Evolutionary conservation across 64 coral and sea anemone genomes (phyloP), one percentile per base, ranked within the genome.

Genomic region (Pachyseris speciosa): DNA sequence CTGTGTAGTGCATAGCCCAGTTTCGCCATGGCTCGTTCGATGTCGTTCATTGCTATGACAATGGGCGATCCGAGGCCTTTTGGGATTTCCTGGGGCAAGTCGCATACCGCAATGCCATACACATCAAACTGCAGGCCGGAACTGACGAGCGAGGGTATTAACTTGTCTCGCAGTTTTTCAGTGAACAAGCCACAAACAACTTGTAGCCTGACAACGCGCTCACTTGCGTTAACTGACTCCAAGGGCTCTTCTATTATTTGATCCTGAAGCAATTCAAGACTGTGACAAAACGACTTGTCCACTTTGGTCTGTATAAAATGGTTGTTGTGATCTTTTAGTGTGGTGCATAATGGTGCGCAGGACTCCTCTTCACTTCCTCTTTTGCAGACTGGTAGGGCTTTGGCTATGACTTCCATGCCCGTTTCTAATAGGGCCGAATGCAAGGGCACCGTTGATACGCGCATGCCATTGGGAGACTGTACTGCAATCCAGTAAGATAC

Each of bases 401-500:
- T 72, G 0, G 69, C 69, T 72, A n/a, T 42, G 3, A 37, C 75
- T 55, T 55, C 75, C 43, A 78, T 57, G 47, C 51, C 20, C 13
- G 44, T 52, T 17, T 78, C 20, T 30, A 78, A 57, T 8, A 70
- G 65, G 11, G 64, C 42, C 1, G 64, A 50, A 33, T 86, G 83
- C 2, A 86, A 5, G 13, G 44, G 40, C 0, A 67, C 20, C 0
- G 83, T 48, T 12, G 37, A 48, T 9, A 86, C 65, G 17, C n/a
- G 42, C 29, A 67, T 48, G 4, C 83, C 65, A 50, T 86, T 86
- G 2, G 64, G 20, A 11, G 83, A 86, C 19, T 86, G 83, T 10
- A 86, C 45, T 26, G 83, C 83, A 22, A 86, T 45, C 83, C 83
- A 86, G 31, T 70, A 86, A 31, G 64, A 69, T 4, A 86, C 70